phyloP scores from a whole-genome alignment of 1,140 invertebrate species.

The Lerema accius region DNA sequence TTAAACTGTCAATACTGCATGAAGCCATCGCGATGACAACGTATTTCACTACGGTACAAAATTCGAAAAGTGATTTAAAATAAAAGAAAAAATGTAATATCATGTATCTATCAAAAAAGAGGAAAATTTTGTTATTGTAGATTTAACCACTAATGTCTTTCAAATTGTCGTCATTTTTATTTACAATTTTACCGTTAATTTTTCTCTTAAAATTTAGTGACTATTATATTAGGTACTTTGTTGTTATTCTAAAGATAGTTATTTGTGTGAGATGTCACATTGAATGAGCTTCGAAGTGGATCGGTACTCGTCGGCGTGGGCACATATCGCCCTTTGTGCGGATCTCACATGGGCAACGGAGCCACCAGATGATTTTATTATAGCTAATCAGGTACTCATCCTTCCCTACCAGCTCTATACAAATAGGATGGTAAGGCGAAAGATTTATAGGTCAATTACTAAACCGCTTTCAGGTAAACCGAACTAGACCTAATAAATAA shows the following conservation, averaged over 20 bases:
- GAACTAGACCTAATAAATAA: no score
- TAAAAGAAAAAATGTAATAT: constrained; percentile 72
- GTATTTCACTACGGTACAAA: constrained; percentile 54
- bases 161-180: constrained; percentile 79
- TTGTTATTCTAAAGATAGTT: constrained; percentile 72
- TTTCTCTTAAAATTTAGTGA: constrained; percentile 74
- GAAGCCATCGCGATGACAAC: constrained; percentile 71
- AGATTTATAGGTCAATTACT: no score
- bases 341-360: constrained; percentile 76
- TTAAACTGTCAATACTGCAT: constrained; percentile 30
- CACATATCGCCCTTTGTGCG: constrained; percentile 78
- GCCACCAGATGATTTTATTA: constrained; percentile 74
- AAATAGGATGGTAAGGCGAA: no score
- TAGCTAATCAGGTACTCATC: constrained; percentile 70
- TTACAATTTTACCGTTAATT: constrained; percentile 74
- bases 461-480: no score
- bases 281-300: constrained; percentile 81
- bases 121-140: constrained; percentile 79
- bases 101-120: constrained; percentile 79
- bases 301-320: constrained; percentile 75
- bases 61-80: constrained; percentile 78
- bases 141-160: constrained; percentile 79
- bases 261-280: constrained; percentile 76
- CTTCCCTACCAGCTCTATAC: no score
- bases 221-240: constrained; percentile 65